Evolutionary conservation across 2,797 vertebrate genomes (phyloP).

Genomic region (Helicolenus hilgendorfi): DNA sequence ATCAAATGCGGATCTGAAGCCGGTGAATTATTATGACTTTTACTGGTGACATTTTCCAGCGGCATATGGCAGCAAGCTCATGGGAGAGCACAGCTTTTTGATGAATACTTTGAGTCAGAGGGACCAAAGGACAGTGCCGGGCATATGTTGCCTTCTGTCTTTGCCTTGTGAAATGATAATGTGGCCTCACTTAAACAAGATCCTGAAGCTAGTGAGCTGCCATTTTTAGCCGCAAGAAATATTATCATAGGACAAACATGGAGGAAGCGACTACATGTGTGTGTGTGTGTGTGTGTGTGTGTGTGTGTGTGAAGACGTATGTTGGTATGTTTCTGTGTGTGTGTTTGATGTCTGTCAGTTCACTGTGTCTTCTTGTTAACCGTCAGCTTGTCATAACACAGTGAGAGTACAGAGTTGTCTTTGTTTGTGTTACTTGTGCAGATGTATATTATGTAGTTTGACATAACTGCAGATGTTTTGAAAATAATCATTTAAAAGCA

Average conservation of each 20-base stretch:
- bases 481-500: neutral
- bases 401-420: neutral
- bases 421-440: neutral
- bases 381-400: neutral
- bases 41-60: conserved; percentile 98
- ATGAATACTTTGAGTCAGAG: conserved; percentile 96
- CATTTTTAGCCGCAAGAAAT: conserved; percentile 84
- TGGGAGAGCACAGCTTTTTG: conserved; percentile 96
- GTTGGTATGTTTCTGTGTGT: neutral
- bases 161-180: conserved; percentile 97
- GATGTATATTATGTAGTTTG: neutral
- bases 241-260: conserved; percentile 70
- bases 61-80: conserved; percentile 97
- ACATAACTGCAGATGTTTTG: neutral
- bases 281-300: neutral
- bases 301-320: neutral
- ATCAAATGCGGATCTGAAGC: conserved; percentile 96
- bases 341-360: conserved; percentile 9
- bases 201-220: conserved; percentile 59
- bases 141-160: conserved; percentile 96
- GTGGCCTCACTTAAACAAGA: conserved; percentile 88
- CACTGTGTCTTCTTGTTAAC: neutral
- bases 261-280: conserved; percentile 20
- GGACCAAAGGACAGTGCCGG: conserved; percentile 93
- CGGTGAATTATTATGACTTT: conserved; percentile 98